Base-by-base conservation (phyloP, 2,888 invertebrate genomes). In the Tupiocoris notatus region DNA sequence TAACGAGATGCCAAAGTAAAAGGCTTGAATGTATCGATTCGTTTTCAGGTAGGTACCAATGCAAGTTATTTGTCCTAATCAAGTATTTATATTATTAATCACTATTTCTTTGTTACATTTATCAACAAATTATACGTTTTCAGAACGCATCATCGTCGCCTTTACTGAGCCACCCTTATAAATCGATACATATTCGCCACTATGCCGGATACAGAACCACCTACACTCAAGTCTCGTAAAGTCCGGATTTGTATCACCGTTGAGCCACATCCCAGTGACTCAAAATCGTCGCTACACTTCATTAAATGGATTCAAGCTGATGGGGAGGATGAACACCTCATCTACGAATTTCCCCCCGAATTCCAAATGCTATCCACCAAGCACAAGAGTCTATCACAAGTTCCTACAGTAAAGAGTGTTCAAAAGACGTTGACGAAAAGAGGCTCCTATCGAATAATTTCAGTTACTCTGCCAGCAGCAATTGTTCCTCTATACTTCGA, bases 211-310 rank as follows among this genome's bases (percentile, higher is more conserved):
- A 1, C 1, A 3, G 12, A 7, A n/a, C n/a, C n/a, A n/a, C n/a
- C n/a, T n/a, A n/a, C n/a, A n/a, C n/a, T n/a, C n/a, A n/a, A n/a
- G n/a, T 18, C 18, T 61, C 18, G 2, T 9, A 62, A 6, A 23
- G 62, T 62, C 12, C 21, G 21, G 23, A 1, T 62, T 20, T 65
- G 25, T 12, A 65, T 65, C 17, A 24, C 65, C 1, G n/a, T 39
- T 1, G 65, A 65, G 2, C 1, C 25, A 17, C 21, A 12, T 39
- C 25, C 65, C 1, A 24, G 39, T 25, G 25, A 65, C 25, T 25
- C 25, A 21, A 25, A 65, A 39, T n/a, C 65, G 6, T 65, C 65
- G 24, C 25, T 65, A 2, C 24, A 65, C 17, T 65, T 65, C 16
- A 2, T 65, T 1, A 65, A 25, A 1, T 25, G 65, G 65, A 65